phyloP scores from a whole-genome alignment of 2,113 vertebrate species.

The Hippocampus zosterae region DNA sequence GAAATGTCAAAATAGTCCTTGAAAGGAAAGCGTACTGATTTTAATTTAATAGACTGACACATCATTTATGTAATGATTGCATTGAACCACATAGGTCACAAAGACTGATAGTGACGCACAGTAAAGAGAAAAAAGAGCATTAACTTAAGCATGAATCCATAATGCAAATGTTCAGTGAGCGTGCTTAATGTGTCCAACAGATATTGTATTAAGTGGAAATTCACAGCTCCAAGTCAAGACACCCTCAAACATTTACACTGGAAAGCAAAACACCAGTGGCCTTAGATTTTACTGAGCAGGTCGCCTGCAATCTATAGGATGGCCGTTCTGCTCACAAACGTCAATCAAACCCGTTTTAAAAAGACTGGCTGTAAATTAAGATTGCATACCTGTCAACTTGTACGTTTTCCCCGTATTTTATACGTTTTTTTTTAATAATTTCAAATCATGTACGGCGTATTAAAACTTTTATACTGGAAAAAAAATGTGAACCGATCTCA shows the following conservation, averaged over 20 bases:
- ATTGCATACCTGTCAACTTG: background rate
- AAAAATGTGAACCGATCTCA: no score
- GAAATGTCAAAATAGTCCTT: slow-evolving; percentile 58
- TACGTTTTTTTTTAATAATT: no score
- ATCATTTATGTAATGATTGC: slow-evolving; percentile 57
- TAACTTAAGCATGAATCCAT: slow-evolving; percentile 32
- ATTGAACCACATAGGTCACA: slow-evolving; percentile 39
- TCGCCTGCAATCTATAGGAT: no score
- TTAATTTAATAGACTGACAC: slow-evolving; percentile 62
- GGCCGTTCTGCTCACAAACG: no score
- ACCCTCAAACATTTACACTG: slow-evolving; percentile 3
- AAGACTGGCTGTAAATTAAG: background rate
- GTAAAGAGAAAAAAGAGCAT: slow-evolving; percentile 23
- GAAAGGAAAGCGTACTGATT: slow-evolving; percentile 48
- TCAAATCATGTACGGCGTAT: no score
- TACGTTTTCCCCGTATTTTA: no score
- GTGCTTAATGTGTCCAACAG: slow-evolving; percentile 11
- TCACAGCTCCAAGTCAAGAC: slow-evolving; percentile 27
- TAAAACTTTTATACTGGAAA: no score
- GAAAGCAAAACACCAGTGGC: background rate
- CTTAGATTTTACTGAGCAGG: background rate
- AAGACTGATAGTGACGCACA: slow-evolving; percentile 32
- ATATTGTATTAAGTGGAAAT: background rate
- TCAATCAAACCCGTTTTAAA: background rate
- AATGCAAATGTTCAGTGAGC: slow-evolving; percentile 23